Base-by-base conservation (phyloP, 2,113 vertebrate genomes). In the Lepisosteus osseus region DNA sequence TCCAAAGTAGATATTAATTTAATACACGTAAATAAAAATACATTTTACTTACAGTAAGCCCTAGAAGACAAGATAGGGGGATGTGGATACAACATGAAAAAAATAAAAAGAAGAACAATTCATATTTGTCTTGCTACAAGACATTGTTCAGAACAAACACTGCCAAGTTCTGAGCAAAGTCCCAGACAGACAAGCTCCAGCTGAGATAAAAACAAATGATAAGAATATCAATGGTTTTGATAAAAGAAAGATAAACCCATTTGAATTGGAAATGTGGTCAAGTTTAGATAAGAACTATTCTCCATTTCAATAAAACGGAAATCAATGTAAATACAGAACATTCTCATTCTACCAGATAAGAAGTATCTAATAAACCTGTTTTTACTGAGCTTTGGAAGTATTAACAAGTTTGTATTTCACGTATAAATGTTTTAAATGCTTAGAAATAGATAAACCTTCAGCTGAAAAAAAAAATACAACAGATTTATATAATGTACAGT, bases 141-240 rank as follows among this genome's bases (percentile, higher is more conserved):
- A 43, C 2, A 29, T 29, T 29, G 1, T 47, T 54, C 17, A 55
- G 7, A 42, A 15, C 63, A 71, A 9, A 29, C 29, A 29, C 29
- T 29, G 29, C n/a, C 43, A 8, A 43, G 61, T 12, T 64, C 9
- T 64, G 40, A 42, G 17, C 63, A 1, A 40, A 17, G 8, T 54
- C 29, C 15, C n/a, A 1, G 5, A 45, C 42, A 51, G 17, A 40
- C 15, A 78, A 8, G 68, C n/a, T 43, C 47, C 43, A 45, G 47
- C 47, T 80, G 84, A 82, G 82, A 85, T 80, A 84, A 47, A 88
- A 86, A 79, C 61, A 86, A 84, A 82, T 83, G 74, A 84, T 85
- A 73, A 80, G 84, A 90, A 87, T 78, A 86, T 69, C 77, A 76
- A 73, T 86, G 68, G 83, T 86, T 79, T 73, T 80, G 84, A 87